Base-by-base conservation (phyloP, 2,797 vertebrate genomes). In the Parauchenoglanis ngamensis region DNA sequence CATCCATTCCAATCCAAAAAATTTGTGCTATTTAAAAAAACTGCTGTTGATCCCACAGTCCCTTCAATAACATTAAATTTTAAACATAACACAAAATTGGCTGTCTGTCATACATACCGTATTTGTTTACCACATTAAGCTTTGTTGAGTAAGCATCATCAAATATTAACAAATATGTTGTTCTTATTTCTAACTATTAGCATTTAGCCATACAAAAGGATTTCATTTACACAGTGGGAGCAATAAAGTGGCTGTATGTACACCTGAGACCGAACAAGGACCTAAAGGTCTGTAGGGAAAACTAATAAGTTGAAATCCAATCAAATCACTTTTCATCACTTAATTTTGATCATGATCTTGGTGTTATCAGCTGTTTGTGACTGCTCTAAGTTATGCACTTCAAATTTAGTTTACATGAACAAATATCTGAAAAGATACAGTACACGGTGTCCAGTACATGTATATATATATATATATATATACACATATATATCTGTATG, bases 181-280 rank as follows among this genome's bases (percentile, higher is more conserved):
- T 75, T 75, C 44, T 52, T 49, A 46, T 75, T 75, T 49, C 5
- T 54, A 56, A 56, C n/a, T 5, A 56, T 78, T 56, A 56, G 76
- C 28, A 56, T 56, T 65, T 86, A 35, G 44, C 52, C 40, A 75
- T 83, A 86, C 23, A 40, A 87, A 61, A 52, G 52, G 21, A n/a
- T 77, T 63, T 79, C 17, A 17, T 52, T 70, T 85, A 49, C 40
- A 75, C 23, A 75, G 81, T 57, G 49, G n/a, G 88, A 86, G 84
- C 49, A 76, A 23, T 57, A n/a, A 57, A 57, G 57, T 35, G 57
- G 28, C 54, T 79, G 28, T 35, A 28, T 8, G 4, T 21, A 79
- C 52, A 56, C 54, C 28, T 23, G 46, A 76, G 73, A 76, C 73
- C 25, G 17, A 54, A 49, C 12, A 54, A 76, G 25, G 4, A 76